Conservation (phyloP, 1,140 invertebrate species). For the Drosophila serrata region DNA sequence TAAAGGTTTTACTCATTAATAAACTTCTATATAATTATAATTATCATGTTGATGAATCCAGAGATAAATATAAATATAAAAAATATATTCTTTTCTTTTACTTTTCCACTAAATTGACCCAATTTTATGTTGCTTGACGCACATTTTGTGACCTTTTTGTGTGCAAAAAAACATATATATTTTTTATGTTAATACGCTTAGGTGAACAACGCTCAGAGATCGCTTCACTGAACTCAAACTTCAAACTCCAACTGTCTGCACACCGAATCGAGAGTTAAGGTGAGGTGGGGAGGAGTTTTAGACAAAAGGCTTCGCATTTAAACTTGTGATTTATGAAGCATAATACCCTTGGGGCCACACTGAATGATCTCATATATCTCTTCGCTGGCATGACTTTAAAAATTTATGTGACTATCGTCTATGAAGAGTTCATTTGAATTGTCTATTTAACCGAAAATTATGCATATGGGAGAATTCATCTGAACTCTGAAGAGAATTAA, state of each 20-base stretch:
- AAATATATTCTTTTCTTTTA: background rate
- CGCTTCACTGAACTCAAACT: constrained; percentile 45
- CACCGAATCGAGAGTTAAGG: constrained; percentile 3
- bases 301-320: constrained; percentile 71
- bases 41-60: background rate
- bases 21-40: background rate
- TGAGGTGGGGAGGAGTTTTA: constrained; percentile 16
- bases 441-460: background rate
- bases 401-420: constrained; percentile 29
- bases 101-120: background rate
- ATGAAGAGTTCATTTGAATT: constrained; percentile 29
- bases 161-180: constrained; percentile 26
- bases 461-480: constrained; percentile 14
- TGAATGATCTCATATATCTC: constrained; percentile 88
- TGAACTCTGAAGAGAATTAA: constrained; percentile 34
- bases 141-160: constrained; percentile 36
- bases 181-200: constrained; percentile 54
- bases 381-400: constrained; percentile 46
- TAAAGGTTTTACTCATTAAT: too few species aligned
- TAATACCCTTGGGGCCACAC: constrained; percentile 85
- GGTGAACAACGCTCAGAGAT: constrained; percentile 27
- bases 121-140: background rate
- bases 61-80: background rate
- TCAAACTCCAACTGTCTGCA: constrained; percentile 37
- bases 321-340: constrained; percentile 64